Evolutionary conservation across 2,113 vertebrate genomes (phyloP).

Genomic region (Balaenoptera acutorostrata): DNA sequence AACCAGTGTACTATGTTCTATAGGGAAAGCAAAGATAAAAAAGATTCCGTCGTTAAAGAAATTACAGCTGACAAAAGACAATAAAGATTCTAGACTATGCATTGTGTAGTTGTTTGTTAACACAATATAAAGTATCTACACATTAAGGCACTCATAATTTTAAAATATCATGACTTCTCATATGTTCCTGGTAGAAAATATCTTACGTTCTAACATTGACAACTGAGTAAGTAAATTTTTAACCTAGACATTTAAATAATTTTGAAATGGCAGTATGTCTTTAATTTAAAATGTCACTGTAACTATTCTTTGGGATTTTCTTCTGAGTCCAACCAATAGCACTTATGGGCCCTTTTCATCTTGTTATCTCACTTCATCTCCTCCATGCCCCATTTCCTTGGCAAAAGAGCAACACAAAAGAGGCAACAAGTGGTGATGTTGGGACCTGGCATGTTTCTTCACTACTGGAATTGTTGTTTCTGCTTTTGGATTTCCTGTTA

Average conservation of each 20-base stretch:
- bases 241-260: background rate
- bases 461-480: constrained; percentile 93
- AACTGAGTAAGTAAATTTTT: background rate
- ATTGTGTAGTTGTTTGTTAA: background rate
- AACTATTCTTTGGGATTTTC: background rate
- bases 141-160: background rate
- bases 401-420: constrained; percentile 83
- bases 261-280: background rate
- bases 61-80: background rate
- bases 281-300: background rate
- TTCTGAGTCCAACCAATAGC: constrained; percentile 68
- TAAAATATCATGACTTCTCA: background rate
- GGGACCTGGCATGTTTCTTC: constrained; percentile 90
- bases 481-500: constrained; percentile 88
- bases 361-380: constrained; percentile 89
- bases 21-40: background rate
- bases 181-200: background rate
- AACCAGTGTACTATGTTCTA: background rate
- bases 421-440: constrained; percentile 89
- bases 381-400: constrained; percentile 90
- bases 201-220: background rate
- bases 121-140: background rate
- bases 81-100: background rate
- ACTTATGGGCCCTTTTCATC: constrained; percentile 93
- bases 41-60: background rate